phyloP scores from a whole-genome alignment of 2,113 vertebrate genomes.

The Mus spicilegus region DNA sequence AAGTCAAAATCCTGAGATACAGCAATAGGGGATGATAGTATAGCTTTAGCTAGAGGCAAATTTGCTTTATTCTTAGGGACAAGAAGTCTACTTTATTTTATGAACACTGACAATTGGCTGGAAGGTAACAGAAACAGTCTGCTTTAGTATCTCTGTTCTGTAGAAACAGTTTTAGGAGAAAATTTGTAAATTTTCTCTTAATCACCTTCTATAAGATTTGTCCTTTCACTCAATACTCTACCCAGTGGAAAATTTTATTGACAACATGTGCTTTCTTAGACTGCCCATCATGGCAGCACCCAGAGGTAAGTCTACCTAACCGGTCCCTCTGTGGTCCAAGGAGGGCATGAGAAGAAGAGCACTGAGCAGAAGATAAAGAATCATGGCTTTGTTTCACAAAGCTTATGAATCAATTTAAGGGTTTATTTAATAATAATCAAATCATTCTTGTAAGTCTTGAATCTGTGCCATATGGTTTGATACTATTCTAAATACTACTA shows the following conservation, averaged over 20 bases:
- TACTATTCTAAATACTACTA: background rate
- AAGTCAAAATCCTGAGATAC: background rate
- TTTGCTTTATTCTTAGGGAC: background rate
- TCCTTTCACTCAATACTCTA: background rate
- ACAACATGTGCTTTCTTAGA: background rate
- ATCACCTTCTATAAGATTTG: background rate
- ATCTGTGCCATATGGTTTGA: background rate
- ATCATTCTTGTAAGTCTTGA: background rate
- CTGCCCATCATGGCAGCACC: background rate
- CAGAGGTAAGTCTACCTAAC: background rate
- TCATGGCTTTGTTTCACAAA: background rate
- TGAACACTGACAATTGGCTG: background rate
- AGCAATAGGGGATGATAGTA: too few species aligned
- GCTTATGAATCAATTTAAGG: background rate
- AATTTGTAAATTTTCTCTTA: background rate
- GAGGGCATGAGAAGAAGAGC: background rate
- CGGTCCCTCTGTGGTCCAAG: background rate
- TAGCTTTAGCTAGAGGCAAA: background rate
- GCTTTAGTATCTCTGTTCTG: constrained; percentile 29
- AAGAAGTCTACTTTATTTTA: background rate
- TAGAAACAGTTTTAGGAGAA: constrained; percentile 3
- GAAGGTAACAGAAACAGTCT: background rate
- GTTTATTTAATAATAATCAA: background rate
- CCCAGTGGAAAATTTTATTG: background rate
- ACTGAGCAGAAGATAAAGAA: background rate